Percentiles rank a stretch among this genome's conserved stretches.
These are phyloP conservation scores for Sphenodon punctatus DNA, from an alignment of 2,797 vertebrate species.

Conservation along the genomic window DNA sequence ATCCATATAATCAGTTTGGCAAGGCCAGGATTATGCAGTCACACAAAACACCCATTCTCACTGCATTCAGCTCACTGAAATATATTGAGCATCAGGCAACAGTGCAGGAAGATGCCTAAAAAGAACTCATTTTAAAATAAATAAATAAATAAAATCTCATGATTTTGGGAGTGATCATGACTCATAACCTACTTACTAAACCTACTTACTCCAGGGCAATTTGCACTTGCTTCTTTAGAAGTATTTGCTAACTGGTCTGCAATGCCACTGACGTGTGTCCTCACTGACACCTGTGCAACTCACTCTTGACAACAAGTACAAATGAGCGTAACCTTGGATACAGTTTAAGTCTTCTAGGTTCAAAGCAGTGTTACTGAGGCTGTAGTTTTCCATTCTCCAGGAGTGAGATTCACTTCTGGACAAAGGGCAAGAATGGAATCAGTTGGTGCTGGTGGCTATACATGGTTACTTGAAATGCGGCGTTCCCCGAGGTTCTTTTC, in stretches of 20 bases:
- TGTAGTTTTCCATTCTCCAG: conserved; percentile 5
- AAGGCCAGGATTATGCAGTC: conserved; percentile 58
- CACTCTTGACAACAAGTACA: background rate
- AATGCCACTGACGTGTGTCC: too few relatives aligned
- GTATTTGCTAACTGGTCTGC: too few relatives aligned
- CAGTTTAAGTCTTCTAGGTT: conserved; percentile 18
- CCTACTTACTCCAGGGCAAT: too few relatives aligned
- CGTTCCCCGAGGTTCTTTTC: too few relatives aligned
- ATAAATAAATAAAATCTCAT: too few relatives aligned
- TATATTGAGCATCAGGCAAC: conserved; percentile 63
- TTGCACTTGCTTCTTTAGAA: too few relatives aligned
- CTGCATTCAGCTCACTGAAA: conserved; percentile 68
- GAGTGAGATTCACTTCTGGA: conserved; percentile 22
- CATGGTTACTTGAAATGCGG: background rate
- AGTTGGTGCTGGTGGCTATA: accelerated
- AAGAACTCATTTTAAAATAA: too few relatives aligned
- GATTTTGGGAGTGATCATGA: too few relatives aligned
- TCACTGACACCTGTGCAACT: too few relatives aligned
- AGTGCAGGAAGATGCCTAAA: conserved; percentile 66
- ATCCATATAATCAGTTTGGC: conserved; percentile 54
- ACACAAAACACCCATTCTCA: conserved; percentile 59
- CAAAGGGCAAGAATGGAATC: background rate
- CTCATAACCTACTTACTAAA: too few relatives aligned
- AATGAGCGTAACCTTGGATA: conserved; percentile 4
- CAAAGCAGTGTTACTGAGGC: background rate